Conservation (phyloP, 2,888 invertebrate species). For the Chymomyza amoena region DNA sequence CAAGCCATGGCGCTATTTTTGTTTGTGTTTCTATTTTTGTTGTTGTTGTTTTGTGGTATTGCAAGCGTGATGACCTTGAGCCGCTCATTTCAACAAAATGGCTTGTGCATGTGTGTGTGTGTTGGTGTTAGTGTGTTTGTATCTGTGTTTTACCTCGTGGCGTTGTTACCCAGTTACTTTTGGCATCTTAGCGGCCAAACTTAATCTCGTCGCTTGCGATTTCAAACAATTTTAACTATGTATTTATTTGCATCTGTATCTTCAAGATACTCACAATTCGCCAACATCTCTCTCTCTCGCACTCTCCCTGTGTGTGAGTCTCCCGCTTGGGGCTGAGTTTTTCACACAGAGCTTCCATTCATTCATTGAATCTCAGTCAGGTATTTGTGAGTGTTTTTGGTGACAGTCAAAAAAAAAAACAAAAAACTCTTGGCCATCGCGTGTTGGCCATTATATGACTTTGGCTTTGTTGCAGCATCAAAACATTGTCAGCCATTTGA, state of each 20-base stretch:
- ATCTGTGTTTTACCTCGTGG: conserved; percentile 18
- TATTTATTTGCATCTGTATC: conserved; percentile 21
- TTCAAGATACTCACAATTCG: conserved; percentile 10
- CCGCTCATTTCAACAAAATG: conserved; percentile 68
- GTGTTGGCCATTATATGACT: conserved; percentile 1
- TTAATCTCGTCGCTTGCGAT: conserved; percentile 5
- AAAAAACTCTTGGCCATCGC: not conserved
- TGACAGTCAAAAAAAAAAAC: conserved; percentile 26
- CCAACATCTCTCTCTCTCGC: not conserved
- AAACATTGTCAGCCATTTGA: not conserved
- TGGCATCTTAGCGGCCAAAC: conserved; percentile 45
- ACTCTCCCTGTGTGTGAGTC: not conserved
- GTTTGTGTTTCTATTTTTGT: conserved; percentile 32
- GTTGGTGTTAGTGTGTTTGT: conserved; percentile 9
- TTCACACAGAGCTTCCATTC: conserved; percentile 31
- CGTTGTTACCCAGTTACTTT: conserved; percentile 63
- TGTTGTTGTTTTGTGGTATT: conserved; percentile 55
- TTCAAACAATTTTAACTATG: conserved; percentile 2
- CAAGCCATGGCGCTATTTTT: conserved; percentile 32
- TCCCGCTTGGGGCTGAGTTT: not conserved
- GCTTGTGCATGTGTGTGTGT: conserved; percentile 15
- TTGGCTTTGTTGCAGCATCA: not conserved
- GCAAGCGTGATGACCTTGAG: conserved; percentile 72
- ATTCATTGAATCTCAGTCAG: conserved; percentile 48
- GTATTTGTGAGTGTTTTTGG: conserved; percentile 10